These are phyloP conservation scores for Xenopus laevis DNA, from an alignment of 2,113 vertebrate genomes.

Conservation along the genomic window DNA sequence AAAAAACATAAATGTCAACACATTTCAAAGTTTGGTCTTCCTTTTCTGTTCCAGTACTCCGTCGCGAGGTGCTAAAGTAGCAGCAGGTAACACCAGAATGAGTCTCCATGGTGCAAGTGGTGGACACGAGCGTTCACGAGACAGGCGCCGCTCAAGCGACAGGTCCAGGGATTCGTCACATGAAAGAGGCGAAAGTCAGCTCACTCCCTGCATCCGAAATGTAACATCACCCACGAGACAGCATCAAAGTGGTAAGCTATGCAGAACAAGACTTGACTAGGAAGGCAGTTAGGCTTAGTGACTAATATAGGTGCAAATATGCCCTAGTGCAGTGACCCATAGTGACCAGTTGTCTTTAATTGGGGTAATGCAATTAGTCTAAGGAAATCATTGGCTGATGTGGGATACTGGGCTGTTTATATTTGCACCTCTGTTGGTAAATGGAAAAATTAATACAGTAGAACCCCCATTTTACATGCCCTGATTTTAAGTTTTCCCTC, in stretches of 20 bases:
- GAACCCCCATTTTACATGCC: too few species aligned
- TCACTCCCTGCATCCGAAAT: slow-evolving; percentile 96
- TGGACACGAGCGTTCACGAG: slow-evolving; percentile 87
- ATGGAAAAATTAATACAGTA: too few species aligned
- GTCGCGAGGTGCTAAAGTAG: slow-evolving; percentile 70
- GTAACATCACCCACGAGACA: slow-evolving; percentile 94
- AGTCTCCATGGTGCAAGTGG: slow-evolving; percentile 88
- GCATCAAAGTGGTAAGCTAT: slow-evolving; percentile 79
- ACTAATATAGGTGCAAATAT: too few species aligned
- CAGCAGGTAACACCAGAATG: slow-evolving; percentile 81
- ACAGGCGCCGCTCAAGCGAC: slow-evolving; percentile 92
- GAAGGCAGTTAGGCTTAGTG: too few species aligned
- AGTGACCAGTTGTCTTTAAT: too few species aligned
- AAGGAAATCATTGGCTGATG: too few species aligned
- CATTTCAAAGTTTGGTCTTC: not conserved
- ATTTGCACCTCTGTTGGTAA: too few species aligned
- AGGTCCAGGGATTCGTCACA: slow-evolving; percentile 96
- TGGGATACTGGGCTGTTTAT: too few species aligned
- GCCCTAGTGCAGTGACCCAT: too few species aligned
- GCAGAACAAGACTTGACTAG: too few species aligned
- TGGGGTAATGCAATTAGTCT: too few species aligned
- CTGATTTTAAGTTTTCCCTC: too few species aligned
- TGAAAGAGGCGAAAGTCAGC: slow-evolving; percentile 89
- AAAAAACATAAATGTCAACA: not conserved
- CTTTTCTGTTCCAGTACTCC: slow-evolving; percentile 17